Percentiles rank a stretch among this genome's conserved stretches.
Evolutionary conservation across 2,113 vertebrate genomes (phyloP).

Genomic region (Tachysurus fulvidraco): DNA sequence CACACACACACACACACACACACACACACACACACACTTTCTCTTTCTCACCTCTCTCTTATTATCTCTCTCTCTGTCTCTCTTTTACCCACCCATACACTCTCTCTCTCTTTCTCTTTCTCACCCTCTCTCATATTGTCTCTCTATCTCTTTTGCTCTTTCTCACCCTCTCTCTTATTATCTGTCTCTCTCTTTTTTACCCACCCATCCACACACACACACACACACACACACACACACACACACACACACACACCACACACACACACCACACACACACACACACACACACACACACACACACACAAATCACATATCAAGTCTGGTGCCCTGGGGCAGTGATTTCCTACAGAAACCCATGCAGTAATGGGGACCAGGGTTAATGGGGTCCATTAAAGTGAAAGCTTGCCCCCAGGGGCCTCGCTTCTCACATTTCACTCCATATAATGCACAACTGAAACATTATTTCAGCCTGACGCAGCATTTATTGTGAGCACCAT

Average conservation of each 20-base stretch:
- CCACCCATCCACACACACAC: too few relatives aligned
- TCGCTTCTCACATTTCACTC: constrained; percentile 50
- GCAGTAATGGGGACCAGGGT: constrained; percentile 52
- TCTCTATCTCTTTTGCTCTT: neutral
- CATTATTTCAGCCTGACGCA: constrained; percentile 24
- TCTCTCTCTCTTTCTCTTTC: too few relatives aligned
- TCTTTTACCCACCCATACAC: too few relatives aligned
- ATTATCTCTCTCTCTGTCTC: neutral
- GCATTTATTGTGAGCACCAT: neutral
- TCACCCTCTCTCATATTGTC: neutral
- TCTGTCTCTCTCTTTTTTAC: too few relatives aligned
- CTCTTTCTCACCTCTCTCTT: neutral
- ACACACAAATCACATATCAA: constrained; percentile 22
- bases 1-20: constrained; percentile 4
- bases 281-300: neutral
- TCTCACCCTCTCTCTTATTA: too few relatives aligned
- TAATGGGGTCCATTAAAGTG: constrained; percentile 56
- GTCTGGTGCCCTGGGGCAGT: constrained; percentile 48
- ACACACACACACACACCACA: constrained; percentile 8
- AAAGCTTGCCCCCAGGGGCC: constrained; percentile 44
- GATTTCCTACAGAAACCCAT: constrained; percentile 45
- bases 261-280: neutral
- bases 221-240: neutral
- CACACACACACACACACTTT: neutral
- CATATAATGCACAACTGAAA: constrained; percentile 45